These are phyloP conservation scores for Andrena minutula DNA, from an alignment of 2,888 invertebrate species.

Conservation along the genomic window DNA sequence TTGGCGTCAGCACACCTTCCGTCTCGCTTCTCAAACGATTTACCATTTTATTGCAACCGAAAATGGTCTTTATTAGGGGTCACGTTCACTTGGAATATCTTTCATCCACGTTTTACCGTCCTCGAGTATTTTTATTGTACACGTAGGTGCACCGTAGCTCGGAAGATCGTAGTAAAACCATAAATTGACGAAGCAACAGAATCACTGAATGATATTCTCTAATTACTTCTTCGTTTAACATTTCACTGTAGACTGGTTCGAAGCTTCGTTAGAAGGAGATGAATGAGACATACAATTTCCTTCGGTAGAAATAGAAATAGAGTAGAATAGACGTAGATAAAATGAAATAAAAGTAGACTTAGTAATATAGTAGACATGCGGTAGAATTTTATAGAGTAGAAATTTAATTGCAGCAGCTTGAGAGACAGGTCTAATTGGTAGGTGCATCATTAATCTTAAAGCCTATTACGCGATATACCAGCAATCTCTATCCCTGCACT, in stretches of 20 bases:
- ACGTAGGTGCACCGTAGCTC: too few species aligned
- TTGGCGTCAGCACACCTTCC: conserved; percentile 2
- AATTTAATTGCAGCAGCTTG: conserved; percentile 7
- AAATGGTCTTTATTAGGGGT: background rate
- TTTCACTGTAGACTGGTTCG: background rate
- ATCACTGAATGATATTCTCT: too few species aligned
- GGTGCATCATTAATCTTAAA: background rate
- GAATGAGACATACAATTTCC: background rate
- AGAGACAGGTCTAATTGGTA: background rate
- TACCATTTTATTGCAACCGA: conserved; percentile 29
- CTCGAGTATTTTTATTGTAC: background rate
- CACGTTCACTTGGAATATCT: background rate
- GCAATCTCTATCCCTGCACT: too few species aligned
- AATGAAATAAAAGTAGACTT: too few species aligned
- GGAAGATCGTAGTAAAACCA: too few species aligned
- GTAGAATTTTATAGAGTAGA: conserved; percentile 26
- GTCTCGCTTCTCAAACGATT: conserved; percentile 12
- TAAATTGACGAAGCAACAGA: too few species aligned
- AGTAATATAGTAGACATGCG: background rate
- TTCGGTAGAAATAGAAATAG: background rate
- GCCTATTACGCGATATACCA: too few species aligned
- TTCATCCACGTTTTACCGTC: background rate
- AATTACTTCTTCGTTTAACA: background rate
- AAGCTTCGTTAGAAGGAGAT: conserved; percentile 4
- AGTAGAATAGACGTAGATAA: conserved; percentile 35